Conservation (phyloP, 2,113 vertebrate species). For the Poeciliopsis occidentalis region DNA sequence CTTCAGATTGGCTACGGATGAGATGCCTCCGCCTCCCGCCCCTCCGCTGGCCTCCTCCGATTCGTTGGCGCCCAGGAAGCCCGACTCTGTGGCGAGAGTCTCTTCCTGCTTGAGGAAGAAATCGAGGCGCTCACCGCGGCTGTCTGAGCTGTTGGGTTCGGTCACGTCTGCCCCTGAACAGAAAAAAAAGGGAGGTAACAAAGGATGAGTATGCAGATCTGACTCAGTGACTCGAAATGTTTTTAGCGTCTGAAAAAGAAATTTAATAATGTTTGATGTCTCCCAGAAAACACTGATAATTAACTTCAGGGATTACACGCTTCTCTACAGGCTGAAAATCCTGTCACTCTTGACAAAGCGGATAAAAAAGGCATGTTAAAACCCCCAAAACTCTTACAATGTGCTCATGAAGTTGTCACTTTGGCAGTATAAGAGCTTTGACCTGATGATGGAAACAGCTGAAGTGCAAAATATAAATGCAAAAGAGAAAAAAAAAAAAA, state of each 20-base stretch:
- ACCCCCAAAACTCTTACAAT: slow-evolving; percentile 1
- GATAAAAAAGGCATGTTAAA: slow-evolving; percentile 17
- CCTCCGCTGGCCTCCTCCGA: slow-evolving; percentile 86
- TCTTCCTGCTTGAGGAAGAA: slow-evolving; percentile 88
- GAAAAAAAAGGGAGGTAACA: slow-evolving; percentile 25
- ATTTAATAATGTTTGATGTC: slow-evolving; percentile 1
- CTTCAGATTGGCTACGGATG: slow-evolving; percentile 92
- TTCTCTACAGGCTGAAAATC: slow-evolving; percentile 12
- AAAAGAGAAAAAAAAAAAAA: background rate
- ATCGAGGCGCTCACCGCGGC: slow-evolving; percentile 85
- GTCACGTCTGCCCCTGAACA: slow-evolving; percentile 84
- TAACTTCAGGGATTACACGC: slow-evolving; percentile 43
- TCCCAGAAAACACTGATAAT: slow-evolving; percentile 17
- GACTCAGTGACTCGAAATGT: slow-evolving; percentile 4
- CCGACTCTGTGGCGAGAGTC: slow-evolving; percentile 80
- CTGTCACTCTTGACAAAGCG: slow-evolving; percentile 12
- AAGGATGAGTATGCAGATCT: slow-evolving; percentile 8
- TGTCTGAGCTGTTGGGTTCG: slow-evolving; percentile 88
- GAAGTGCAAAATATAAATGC: slow-evolving; percentile 6
- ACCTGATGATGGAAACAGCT: slow-evolving; percentile 37
- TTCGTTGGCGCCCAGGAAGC: slow-evolving; percentile 84
- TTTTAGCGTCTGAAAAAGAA: background rate
- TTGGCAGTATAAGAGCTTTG: slow-evolving; percentile 22
- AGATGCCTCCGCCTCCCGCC: slow-evolving; percentile 67
- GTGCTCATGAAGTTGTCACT: slow-evolving; percentile 21